Evolutionary conservation across 2,113 vertebrate species (phyloP), one percentile per base, ranked within the genome.

Genomic region (Mugil cephalus): DNA sequence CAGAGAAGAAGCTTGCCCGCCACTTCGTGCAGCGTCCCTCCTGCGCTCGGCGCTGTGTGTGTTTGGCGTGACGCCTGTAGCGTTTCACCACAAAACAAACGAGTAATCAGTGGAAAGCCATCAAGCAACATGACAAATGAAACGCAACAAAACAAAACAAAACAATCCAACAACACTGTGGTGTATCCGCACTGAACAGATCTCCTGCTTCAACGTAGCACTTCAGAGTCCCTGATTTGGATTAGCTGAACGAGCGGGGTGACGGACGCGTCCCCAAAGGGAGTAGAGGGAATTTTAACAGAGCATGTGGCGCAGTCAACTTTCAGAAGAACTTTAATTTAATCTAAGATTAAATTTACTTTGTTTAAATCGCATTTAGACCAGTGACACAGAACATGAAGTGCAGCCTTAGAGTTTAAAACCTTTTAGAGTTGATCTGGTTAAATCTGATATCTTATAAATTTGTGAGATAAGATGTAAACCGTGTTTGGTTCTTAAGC

Each of bases 1-100:
- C 81, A 69, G 74, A 85, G 24, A 82, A 74, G 30, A 59, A 39
- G 75, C 77, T 80, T 74, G 62, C 78, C 64, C 74, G 66, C 67
- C 47, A 77, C 56, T 74, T 74, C 84, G 69, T 74, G 77, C 60
- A 69, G 83, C 66, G 4, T 72, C 69, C 40, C 42, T 35, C 50
- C 36, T 39, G 40, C 71, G 43, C 64, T n/a, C 35, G 69, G 77
- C 21, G 39, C 45, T 17, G 17, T 13, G 39, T 53, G 12, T 21
- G 47, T 39, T 59, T 43, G 59, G 64, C 36, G 4, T 47, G 39
- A 77, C 34, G 67, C 75, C 56, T 69, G 73, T 74, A 83, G 11
- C 35, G 62, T 74, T 71, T 63, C 60, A 50, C 53, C 66, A 78
- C 24, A 5, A 30, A 30, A 5, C 24, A 5, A 30, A 30, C 24